Base-by-base conservation (phyloP, 2,797 vertebrate genomes). In the Schizothorax lantsangensis region DNA sequence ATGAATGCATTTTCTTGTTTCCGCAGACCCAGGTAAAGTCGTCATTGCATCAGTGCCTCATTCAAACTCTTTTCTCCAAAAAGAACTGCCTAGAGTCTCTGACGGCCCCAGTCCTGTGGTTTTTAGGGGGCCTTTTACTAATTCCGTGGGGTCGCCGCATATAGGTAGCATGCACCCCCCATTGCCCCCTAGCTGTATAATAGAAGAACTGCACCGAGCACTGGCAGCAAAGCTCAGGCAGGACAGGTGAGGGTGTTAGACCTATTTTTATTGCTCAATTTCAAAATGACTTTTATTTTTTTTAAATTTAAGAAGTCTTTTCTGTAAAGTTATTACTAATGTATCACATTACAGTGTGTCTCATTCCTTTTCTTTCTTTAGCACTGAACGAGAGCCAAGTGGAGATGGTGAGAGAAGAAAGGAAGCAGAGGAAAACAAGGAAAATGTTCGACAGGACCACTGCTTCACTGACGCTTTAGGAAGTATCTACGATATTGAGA, bases 121-220 rank as follows among this genome's bases (percentile, higher is more conserved):
- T 81, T 91, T 95, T 79, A 94, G 97, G 93, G 97, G 97, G 89
- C 96, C 96, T 91, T 95, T 96, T 73, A 90, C 94, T 86, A 97
- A 97, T 2, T 89, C 96, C 85, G 96, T 96, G 0, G 95, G 97
- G 84, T 99, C 97, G 73, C 97, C 97, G 45, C 97, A 97, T 90
- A 91, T 97, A 83, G 96, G 95, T 91, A 95, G 97, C 92, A 95
- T 98, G 85, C 97, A 97, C 91, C 96, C 97, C 89, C 97, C 97
- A n/a, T 96, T 98, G 96, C 98, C 98, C 88, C 97, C 98, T 91
- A 98, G 97, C 94, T 97, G 97, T 83, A 97, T 99, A 90, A 99
- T 99, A 88, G 98, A 99, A 90, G 98, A 99, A 93, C 96, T 99
- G 86, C 98, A 99, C 92, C 95, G 98, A 91, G 97, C 98, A 3